A percentile compares a stretch with the other conserved stretches of the same genome.
Conservation (phyloP, 2,113 vertebrate genomes). For the Phalacrocorax aristotelis region DNA sequence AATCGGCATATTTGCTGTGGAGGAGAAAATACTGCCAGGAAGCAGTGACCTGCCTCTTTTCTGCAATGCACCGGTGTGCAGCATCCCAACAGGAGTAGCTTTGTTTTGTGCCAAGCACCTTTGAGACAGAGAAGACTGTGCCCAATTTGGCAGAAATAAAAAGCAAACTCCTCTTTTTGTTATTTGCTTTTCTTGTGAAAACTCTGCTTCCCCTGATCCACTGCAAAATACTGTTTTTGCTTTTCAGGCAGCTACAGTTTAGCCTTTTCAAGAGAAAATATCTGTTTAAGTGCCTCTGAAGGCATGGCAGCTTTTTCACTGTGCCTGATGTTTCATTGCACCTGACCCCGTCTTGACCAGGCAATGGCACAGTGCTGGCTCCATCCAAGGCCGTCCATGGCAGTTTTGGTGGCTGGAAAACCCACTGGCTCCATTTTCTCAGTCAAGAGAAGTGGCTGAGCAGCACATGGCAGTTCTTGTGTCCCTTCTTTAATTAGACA, state of each 20-base stretch:
- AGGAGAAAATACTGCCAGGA: constrained; percentile 20
- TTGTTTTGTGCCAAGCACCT: background rate
- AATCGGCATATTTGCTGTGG: background rate
- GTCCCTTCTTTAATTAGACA: constrained; percentile 52
- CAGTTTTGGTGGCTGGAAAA: background rate
- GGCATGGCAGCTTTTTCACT: background rate
- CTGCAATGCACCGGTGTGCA: background rate
- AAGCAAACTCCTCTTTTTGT: background rate
- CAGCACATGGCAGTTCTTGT: background rate
- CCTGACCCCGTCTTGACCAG: background rate
- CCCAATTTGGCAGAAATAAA: background rate
- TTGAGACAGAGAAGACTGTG: background rate
- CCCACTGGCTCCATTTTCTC: constrained; percentile 2
- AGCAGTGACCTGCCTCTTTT: constrained; percentile 38
- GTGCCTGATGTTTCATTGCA: background rate
- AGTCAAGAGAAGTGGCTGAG: background rate
- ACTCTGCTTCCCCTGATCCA: background rate
- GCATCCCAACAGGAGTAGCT: background rate
- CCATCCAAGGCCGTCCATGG: background rate
- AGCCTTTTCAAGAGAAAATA: background rate
- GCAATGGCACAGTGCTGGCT: background rate
- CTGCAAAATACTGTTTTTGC: background rate
- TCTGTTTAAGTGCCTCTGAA: background rate
- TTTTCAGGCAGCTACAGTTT: background rate
- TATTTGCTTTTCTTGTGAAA: background rate